Evolutionary conservation across 2,113 vertebrate genomes (phyloP), one percentile per base, ranked within the genome.

Genomic region (Hippocampus comes): DNA sequence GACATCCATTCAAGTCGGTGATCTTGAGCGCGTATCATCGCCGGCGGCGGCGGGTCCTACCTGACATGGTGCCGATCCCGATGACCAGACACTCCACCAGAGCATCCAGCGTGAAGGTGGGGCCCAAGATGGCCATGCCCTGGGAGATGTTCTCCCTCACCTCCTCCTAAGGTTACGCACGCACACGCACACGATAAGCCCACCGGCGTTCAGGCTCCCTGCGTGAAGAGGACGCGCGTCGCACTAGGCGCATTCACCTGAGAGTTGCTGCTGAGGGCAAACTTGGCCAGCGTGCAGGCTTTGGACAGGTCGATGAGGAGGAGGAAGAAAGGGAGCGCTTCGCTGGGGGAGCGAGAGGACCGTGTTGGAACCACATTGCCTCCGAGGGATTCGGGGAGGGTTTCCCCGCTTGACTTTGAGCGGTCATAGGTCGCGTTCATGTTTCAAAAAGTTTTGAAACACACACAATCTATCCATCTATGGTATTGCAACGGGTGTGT

Each of bases 11-110:
- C 43, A 4, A 14, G 27, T 59, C 20, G 17, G 23, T 25, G 25
- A 53, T 11, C n/a, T 10, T 4, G 12, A 15, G n/a, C 2, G 6
- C 21, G 21, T 11, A 27, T 11, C 53, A 49, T 25, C 42, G 9
- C n/a, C 5, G 1, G 8, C 20, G 23, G 1, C 42, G 11, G 9
- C 11, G 9, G 4, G 8, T 38, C n/a, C 43, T n/a, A 97, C 96
- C 96, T 81, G 96, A 98, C 95, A 97, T 96, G 66, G 96, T 98
- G 49, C 96, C 96, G 56, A 97, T 93, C 49, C 96, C 95, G 0
- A 99, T 99, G 38, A 99, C 97, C 80, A 99, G 94, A 82, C 97
- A 99, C 80, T 99, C 96, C 41, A 99, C 97, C 71, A 99, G 91
- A 0, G 96, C 97, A 80, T 99, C 97, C 55, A 99, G 91, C 2